Percentiles rank a stretch among this genome's conserved stretches.
Conservation (phyloP, 2,797 vertebrate species). For the Clarias fuscus region DNA sequence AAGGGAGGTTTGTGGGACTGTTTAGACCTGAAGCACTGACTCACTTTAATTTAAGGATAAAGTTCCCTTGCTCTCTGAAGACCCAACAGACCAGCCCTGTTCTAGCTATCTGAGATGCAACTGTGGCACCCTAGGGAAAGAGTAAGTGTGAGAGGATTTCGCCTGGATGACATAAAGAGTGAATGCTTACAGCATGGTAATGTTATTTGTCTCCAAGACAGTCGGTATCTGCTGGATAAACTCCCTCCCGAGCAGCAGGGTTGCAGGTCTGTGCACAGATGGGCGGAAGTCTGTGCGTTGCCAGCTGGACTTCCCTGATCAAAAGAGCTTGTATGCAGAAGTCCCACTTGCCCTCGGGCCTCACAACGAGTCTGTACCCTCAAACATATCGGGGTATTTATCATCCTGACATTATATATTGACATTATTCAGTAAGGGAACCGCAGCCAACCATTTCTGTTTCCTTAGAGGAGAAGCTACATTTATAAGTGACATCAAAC, state of each 20-base stretch:
- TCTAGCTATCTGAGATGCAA: not conserved
- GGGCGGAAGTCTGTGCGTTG: not conserved
- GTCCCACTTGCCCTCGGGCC: not conserved
- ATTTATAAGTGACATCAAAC: slow-evolving; percentile 37
- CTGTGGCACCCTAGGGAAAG: not conserved
- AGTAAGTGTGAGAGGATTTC: not conserved
- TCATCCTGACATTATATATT: slow-evolving; percentile 32
- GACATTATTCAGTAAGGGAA: slow-evolving; percentile 27
- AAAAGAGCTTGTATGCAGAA: not conserved
- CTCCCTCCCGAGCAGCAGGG: not conserved
- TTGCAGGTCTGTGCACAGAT: not conserved
- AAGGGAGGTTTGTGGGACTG: not conserved
- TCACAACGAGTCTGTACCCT: not conserved
- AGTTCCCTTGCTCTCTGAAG: not conserved
- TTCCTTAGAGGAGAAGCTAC: slow-evolving; percentile 20
- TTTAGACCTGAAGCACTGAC: not conserved
- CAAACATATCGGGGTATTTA: slow-evolving; percentile 2
- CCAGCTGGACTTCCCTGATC: slow-evolving; percentile 18
- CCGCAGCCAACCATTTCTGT: slow-evolving; percentile 27
- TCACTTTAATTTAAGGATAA: not conserved
- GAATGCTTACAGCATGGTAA: not conserved
- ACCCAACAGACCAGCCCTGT: not conserved
- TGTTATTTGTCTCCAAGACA: slow-evolving; percentile 20
- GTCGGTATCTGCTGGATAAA: not conserved
- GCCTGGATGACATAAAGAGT: not conserved